These are phyloP conservation scores for Falcunculus frontatus DNA, from an alignment of 2,113 vertebrate species.

Conservation along the genomic window DNA sequence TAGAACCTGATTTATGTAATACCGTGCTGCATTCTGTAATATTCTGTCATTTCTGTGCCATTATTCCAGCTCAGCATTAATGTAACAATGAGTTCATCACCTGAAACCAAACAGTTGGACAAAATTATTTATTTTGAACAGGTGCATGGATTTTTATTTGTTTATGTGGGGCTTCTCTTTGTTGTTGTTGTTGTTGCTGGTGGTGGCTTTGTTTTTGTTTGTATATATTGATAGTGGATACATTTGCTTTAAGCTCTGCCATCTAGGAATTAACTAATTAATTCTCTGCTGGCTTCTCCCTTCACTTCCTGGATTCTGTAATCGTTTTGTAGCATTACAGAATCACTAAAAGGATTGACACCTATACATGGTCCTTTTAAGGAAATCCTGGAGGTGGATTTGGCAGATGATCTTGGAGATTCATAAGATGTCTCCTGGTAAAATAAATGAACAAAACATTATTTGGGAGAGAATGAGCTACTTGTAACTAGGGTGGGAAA, in stretches of 20 bases:
- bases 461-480: neutral
- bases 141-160: neutral
- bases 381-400: neutral
- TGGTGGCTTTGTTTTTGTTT: neutral
- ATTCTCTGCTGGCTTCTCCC: neutral
- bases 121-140: neutral
- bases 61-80: neutral
- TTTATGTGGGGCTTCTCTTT: neutral
- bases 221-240: neutral
- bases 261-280: neutral
- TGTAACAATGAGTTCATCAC: neutral
- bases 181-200: too few species aligned
- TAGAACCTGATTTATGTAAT: neutral
- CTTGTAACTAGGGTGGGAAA: neutral
- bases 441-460: neutral
- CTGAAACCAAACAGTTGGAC: neutral
- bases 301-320: neutral
- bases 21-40: neutral
- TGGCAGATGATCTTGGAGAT: neutral
- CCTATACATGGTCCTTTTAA: neutral
- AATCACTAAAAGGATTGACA: neutral
- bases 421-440: neutral
- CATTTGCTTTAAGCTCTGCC: neutral
- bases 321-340: neutral
- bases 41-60: neutral